Percentiles rank a stretch among this genome's conserved stretches.
Evolutionary conservation across 64 coral and sea anemone species (phyloP).

Genomic region (Montipora foliosa): DNA sequence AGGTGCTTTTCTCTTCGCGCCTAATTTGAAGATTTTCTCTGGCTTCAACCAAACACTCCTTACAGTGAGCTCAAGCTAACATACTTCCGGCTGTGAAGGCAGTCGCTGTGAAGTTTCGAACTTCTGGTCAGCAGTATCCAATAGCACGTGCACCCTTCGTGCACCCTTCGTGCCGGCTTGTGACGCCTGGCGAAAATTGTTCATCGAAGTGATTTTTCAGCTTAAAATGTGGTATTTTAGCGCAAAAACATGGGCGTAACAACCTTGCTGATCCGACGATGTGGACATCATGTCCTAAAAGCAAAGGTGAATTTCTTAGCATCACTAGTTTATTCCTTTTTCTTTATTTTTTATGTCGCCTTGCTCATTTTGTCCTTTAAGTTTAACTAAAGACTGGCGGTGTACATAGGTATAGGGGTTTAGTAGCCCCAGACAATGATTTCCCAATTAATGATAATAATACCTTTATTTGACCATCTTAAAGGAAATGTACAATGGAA

Average conservation of each 20-base stretch:
- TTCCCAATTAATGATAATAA: too few relatives aligned
- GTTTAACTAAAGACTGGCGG: background rate
- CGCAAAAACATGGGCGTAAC: constrained; percentile 18
- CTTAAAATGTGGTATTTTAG: background rate
- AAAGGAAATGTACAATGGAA: too few relatives aligned
- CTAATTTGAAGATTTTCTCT: too few relatives aligned
- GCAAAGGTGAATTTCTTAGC: background rate
- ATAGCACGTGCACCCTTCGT: background rate
- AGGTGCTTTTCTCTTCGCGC: too few relatives aligned
- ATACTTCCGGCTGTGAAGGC: too few relatives aligned
- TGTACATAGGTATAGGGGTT: too few relatives aligned
- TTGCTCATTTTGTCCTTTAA: background rate
- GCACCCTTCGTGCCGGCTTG: background rate
- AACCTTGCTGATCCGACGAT: background rate
- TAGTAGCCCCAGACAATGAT: too few relatives aligned
- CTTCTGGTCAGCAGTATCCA: too few relatives aligned
- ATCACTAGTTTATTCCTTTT: background rate
- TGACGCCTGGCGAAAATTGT: background rate
- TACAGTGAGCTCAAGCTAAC: too few relatives aligned
- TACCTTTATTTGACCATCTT: too few relatives aligned
- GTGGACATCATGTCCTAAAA: background rate
- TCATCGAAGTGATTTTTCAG: background rate
- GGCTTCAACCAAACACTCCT: too few relatives aligned
- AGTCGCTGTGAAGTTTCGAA: too few relatives aligned
- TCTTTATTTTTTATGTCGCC: background rate